Percentiles rank a stretch among this genome's conserved stretches.
Evolutionary conservation across 2,113 vertebrate species (phyloP).

Genomic region (Pagrus major): DNA sequence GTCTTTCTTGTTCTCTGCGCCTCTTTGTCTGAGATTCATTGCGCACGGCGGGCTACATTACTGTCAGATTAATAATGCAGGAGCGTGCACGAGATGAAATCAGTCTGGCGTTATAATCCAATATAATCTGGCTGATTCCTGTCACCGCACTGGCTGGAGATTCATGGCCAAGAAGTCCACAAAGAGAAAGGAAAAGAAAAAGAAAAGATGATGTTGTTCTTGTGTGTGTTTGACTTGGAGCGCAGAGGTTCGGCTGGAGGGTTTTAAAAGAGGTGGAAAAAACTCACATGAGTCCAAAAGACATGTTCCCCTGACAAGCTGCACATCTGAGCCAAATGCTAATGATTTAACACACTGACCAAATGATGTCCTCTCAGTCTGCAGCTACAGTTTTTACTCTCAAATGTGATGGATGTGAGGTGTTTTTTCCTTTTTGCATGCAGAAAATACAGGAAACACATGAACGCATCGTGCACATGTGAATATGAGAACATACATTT

Average conservation of each 20-base stretch:
- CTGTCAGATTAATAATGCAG: slow-evolving; percentile 65
- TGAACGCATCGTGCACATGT: neutral
- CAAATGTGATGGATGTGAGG: neutral
- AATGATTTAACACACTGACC: slow-evolving; percentile 6
- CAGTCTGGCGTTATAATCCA: slow-evolving; percentile 67
- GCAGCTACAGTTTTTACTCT: neutral
- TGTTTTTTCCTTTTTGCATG: neutral
- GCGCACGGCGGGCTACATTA: slow-evolving; percentile 29
- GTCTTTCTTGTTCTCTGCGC: neutral
- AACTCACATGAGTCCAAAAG: neutral
- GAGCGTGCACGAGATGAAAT: slow-evolving; percentile 41
- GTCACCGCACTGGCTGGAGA: slow-evolving; percentile 16
- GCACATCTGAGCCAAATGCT: slow-evolving; percentile 3
- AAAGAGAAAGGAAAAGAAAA: too few species aligned
- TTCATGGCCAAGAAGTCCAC: neutral
- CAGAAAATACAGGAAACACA: neutral
- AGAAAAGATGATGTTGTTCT: neutral
- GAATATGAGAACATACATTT: too few species aligned
- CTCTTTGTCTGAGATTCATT: slow-evolving; percentile 56
- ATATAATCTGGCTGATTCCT: slow-evolving; percentile 57
- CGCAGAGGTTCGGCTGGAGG: neutral
- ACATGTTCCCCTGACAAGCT: neutral
- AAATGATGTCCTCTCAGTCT: neutral
- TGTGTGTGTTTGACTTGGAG: slow-evolving; percentile 11
- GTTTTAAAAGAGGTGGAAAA: neutral